These are phyloP conservation scores for Chrysogorgia sp. DNA, from an alignment of 92 coral and sea anemone genomes.

Conservation along the genomic window DNA sequence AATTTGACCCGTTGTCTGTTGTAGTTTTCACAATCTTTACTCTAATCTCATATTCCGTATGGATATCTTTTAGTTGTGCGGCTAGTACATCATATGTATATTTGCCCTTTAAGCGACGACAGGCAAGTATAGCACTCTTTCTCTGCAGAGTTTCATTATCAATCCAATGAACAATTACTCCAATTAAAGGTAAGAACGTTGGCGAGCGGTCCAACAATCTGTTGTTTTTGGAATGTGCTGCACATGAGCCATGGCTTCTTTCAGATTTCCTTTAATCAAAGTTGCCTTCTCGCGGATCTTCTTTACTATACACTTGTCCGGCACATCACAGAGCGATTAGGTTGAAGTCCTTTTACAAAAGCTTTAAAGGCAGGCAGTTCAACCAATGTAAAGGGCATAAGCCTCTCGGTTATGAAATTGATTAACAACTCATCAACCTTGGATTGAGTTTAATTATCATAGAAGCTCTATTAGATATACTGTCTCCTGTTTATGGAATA, in stretches of 20 bases:
- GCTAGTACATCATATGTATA: constrained; percentile 36
- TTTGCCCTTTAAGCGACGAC: constrained; percentile 10
- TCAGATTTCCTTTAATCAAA: not conserved
- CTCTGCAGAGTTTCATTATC: constrained; percentile 2
- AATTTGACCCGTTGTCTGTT: constrained; percentile 22
- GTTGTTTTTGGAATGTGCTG: constrained; percentile 13
- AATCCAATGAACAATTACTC: constrained; percentile 26
- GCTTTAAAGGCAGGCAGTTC: constrained; percentile 26
- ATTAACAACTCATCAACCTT: constrained; percentile 19
- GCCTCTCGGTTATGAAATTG: constrained; percentile 12
- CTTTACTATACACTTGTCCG: not conserved
- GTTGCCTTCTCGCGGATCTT: constrained; percentile 1
- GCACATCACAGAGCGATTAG: constrained; percentile 25
- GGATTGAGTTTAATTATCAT: no score
- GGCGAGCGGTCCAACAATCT: constrained; percentile 12
- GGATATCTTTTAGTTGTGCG: constrained; percentile 13
- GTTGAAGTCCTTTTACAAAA: constrained; percentile 22
- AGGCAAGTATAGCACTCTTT: constrained; percentile 18
- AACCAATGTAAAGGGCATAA: constrained; percentile 24
- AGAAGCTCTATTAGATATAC: no score
- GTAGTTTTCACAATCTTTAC: constrained; percentile 21
- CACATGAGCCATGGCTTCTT: not conserved
- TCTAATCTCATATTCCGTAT: constrained; percentile 28
- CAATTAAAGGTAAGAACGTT: constrained; percentile 14
- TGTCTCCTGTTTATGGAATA: no score